phyloP scores from a whole-genome alignment of 2,888 invertebrate species.

The Microplitis deprimator region DNA sequence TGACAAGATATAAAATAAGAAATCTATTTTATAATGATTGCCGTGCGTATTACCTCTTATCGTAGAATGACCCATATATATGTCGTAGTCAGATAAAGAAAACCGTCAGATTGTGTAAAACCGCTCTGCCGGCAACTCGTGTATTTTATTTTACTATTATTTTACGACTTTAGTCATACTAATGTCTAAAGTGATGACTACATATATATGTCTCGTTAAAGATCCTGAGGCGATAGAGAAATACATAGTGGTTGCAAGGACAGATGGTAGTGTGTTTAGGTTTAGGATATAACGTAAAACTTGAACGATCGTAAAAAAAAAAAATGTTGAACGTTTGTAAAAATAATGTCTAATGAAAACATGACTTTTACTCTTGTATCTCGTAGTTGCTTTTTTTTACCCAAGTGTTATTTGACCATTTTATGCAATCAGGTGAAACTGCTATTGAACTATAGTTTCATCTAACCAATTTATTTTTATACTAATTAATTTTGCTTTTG shows the following conservation, averaged over 20 bases:
- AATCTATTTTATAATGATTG: no score
- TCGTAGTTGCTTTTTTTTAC: slow-evolving; percentile 10
- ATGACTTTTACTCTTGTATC: slow-evolving; percentile 15
- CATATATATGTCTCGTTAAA: not conserved
- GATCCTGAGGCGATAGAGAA: slow-evolving; percentile 1
- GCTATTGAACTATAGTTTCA: not conserved
- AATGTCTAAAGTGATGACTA: no score
- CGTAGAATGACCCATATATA: no score
- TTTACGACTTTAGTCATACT: no score
- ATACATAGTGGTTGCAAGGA: slow-evolving; percentile 4
- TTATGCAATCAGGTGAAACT: not conserved
- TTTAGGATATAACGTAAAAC: slow-evolving; percentile 36
- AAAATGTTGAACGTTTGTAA: slow-evolving; percentile 40
- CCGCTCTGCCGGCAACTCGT: no score
- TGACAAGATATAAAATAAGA: no score
- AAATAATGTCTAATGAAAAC: slow-evolving; percentile 45
- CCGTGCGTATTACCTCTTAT: no score
- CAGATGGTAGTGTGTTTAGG: slow-evolving; percentile 15
- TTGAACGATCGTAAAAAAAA: slow-evolving; percentile 38
- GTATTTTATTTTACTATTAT: no score
- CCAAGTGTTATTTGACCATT: slow-evolving; percentile 17
- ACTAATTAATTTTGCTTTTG: not conserved
- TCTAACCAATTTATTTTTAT: no score
- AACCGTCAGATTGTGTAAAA: no score
- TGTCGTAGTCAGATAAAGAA: no score